phyloP scores from a whole-genome alignment of 2,888 invertebrate genomes.

The Eupeodes latifasciatus region DNA sequence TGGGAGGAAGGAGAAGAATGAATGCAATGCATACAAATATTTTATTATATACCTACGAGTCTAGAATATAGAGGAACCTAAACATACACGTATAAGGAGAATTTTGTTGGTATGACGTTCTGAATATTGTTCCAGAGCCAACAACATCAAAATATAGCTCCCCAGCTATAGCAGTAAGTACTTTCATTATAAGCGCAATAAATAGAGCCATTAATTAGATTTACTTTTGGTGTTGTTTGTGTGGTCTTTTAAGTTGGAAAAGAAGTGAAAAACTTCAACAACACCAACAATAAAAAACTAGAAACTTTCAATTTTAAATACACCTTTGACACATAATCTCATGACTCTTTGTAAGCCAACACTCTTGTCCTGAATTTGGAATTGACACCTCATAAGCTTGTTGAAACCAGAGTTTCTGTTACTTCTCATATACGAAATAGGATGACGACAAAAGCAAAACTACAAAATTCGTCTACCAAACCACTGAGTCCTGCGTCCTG shows the following conservation, averaged over 20 bases:
- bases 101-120: constrained; percentile 5
- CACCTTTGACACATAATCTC: not conserved
- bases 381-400: constrained; percentile 4
- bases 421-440: constrained; percentile 7
- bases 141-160: not conserved
- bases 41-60: too few species aligned
- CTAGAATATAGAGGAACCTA: too few species aligned
- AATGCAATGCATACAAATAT: not conserved
- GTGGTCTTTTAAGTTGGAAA: not conserved
- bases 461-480: constrained; percentile 18
- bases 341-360: not conserved
- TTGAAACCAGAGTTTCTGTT: not conserved
- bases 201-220: constrained; percentile 33
- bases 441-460: not conserved
- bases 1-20: constrained; percentile 37
- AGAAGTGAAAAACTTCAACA: not conserved
- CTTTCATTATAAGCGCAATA: constrained; percentile 19
- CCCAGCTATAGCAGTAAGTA: not conserved
- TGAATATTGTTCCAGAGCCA: not conserved
- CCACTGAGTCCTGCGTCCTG: constrained; percentile 21
- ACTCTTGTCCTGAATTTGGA: not conserved
- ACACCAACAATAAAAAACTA: not conserved
- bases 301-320: not conserved
- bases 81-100: not conserved
- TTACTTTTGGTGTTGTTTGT: not conserved